Evolutionary conservation across 2,113 vertebrate genomes (phyloP), one percentile per base, ranked within the genome.

Genomic region (Malurus elegans): DNA sequence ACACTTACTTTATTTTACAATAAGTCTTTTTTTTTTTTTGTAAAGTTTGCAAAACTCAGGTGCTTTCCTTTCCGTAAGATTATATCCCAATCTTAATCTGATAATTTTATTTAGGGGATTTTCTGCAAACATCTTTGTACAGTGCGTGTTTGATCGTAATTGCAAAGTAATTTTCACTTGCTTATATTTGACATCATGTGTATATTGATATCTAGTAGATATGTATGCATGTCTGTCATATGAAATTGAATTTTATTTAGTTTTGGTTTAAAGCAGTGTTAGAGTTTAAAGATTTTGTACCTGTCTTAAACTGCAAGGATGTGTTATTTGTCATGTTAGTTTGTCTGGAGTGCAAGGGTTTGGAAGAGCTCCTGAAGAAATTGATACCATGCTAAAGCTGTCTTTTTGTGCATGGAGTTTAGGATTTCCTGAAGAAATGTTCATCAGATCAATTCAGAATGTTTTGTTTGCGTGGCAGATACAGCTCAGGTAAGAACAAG

Each of bases 361-460:
- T 75, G 60, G 31, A 91, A 69, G 10, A 53, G 8, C 28, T 48
- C 31, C 12, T 32, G 54, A 32, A 53, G 54, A 44, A 76, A 47
- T 20, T 23, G 47, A 7, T 32, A 1, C 4, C 14, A 32, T 65
- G 10, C 71, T 93, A 47, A 92, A 45, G 23, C 36, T 89, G 5
- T 87, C 47, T 93, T 60, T 96, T 50, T 91, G 12, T 50, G 32
- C 67, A 3, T 18, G 88, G 88, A 24, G 14, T 92, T 90, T 89
- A 99, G 99, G 99, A 99, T 70, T 99, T 99, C 51, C 97, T 99
- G 80, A 95, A 96, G 92, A 98, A 97, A 0, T 98, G 97, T 88
- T 98, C 99, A 0, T 97, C 99, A 0, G 98, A 98, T n/a, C 98
- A 99, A 23, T 99, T 99, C 95, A 93, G 99, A 75, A 98, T 99